Percentiles rank a stretch among this genome's conserved stretches.
phyloP scores from a whole-genome alignment of 2,888 invertebrate species.

The Nymphalis polychloros region DNA sequence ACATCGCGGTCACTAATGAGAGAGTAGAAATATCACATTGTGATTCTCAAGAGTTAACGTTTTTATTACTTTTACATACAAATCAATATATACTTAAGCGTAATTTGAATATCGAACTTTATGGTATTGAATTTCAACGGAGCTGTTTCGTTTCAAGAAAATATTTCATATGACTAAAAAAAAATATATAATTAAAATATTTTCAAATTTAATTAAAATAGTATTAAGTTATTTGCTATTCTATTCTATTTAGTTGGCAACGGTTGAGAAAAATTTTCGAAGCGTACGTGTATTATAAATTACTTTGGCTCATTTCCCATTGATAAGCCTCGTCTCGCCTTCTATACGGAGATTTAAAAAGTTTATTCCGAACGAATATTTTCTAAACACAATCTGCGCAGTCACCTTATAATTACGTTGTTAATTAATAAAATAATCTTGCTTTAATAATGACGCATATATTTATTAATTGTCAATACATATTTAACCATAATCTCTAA shows the following conservation, averaged over 20 bases:
- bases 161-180: not conserved
- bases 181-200: not conserved
- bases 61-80: no score
- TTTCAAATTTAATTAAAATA: not conserved
- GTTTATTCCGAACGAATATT: not conserved
- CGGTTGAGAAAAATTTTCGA: slow-evolving; percentile 24
- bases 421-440: not conserved
- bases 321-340: slow-evolving; percentile 31
- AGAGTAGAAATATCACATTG: no score
- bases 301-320: slow-evolving; percentile 36
- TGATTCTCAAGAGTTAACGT: no score
- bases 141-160: no score
- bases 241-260: slow-evolving; percentile 28
- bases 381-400: not conserved
- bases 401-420: no score
- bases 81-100: no score
- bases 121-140: no score
- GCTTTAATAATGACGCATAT: not conserved
- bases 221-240: slow-evolving; percentile 3
- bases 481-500: no score
- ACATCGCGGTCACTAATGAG: no score
- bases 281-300: slow-evolving; percentile 37
- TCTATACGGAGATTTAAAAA: slow-evolving; percentile 6
- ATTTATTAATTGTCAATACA: no score
- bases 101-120: no score